Evolutionary conservation across 1,140 invertebrate genomes (phyloP).

Genomic region (Bombus cullumanus): DNA sequence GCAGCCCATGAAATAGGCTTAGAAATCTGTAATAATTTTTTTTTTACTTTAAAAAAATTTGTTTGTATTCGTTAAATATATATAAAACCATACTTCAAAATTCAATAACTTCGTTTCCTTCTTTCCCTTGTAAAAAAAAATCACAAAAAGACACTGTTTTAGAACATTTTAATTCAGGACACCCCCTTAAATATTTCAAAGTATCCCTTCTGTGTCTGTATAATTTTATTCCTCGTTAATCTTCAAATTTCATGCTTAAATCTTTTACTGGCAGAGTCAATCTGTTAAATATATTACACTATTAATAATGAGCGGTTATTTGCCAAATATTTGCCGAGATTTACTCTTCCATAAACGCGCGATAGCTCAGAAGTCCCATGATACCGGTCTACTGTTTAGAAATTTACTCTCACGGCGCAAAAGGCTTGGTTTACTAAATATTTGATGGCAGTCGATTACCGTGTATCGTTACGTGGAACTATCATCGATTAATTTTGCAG

Average conservation of each 20-base stretch:
- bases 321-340: neutral
- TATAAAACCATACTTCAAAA: no score
- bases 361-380: neutral
- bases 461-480: constrained; percentile 17
- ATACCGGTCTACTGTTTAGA: neutral
- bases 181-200: neutral
- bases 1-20: no score
- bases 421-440: constrained; percentile 16
- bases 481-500: constrained; percentile 42
- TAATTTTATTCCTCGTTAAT: neutral
- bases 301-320: neutral
- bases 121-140: no score
- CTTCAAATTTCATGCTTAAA: neutral
- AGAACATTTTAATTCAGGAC: no score
- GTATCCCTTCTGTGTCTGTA: neutral
- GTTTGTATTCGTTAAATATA: no score
- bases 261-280: neutral
- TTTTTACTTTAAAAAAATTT: no score
- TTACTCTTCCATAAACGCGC: neutral
- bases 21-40: no score
- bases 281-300: neutral
- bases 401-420: neutral
- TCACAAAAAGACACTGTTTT: no score
- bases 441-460: constrained; percentile 27
- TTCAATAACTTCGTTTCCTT: no score